phyloP scores from a whole-genome alignment of 2,888 invertebrate species.

The Spatulosminthurus flaviceps region DNA sequence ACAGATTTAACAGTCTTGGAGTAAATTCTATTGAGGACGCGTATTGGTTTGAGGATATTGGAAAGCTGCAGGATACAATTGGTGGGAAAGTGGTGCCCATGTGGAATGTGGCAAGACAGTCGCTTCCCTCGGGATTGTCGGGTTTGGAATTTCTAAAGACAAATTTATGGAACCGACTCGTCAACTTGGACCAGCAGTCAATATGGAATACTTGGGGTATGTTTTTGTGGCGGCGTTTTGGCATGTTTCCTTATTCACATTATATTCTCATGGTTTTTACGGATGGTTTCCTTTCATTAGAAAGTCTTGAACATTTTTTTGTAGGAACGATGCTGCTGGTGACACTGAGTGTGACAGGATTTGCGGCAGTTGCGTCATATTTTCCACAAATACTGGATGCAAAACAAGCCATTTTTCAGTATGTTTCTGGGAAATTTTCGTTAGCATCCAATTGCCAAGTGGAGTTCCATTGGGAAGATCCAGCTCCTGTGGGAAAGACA shows the following conservation, averaged over 20 bases:
- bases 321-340: conserved; percentile 88
- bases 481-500: conserved; percentile 87
- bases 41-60: conserved; percentile 84
- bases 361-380: conserved; percentile 89
- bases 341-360: conserved; percentile 86
- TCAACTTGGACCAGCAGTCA: conserved; percentile 70
- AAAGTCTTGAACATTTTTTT: conserved; percentile 49
- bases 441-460: conserved; percentile 87
- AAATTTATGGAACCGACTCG: conserved; percentile 85
- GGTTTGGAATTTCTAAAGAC: conserved; percentile 80
- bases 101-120: conserved; percentile 83
- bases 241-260: not conserved
- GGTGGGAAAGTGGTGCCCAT: conserved; percentile 77
- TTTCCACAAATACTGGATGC: conserved; percentile 91
- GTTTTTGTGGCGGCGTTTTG: not conserved
- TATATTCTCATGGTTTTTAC: conserved; percentile 24
- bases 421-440: conserved; percentile 90
- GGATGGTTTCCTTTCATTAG: conserved; percentile 31
- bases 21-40: conserved; percentile 88
- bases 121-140: conserved; percentile 79
- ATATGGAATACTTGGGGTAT: conserved; percentile 64
- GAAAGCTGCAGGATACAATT: conserved; percentile 75
- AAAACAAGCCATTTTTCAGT: conserved; percentile 86
- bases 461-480: conserved; percentile 91
- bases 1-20: conserved; percentile 70